phyloP scores from a whole-genome alignment of 1,140 invertebrate genomes.

The Brachionus asplanchnoidis region DNA sequence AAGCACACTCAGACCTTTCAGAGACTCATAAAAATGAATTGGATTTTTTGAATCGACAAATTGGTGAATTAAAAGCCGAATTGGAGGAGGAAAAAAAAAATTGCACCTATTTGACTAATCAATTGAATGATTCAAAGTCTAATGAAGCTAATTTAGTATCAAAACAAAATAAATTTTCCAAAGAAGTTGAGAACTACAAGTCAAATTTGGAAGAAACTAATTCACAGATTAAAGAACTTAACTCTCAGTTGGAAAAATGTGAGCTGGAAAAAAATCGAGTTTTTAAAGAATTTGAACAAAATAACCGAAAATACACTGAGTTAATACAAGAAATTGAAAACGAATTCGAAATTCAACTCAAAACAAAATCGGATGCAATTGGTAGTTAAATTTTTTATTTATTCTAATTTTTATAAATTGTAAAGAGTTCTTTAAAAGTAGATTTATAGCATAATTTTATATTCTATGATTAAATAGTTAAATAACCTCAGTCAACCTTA shows the following conservation, averaged over 20 bases:
- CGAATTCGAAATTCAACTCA: not conserved
- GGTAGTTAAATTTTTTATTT: conserved; percentile 7
- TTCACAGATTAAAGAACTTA: not conserved
- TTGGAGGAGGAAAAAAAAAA: not conserved
- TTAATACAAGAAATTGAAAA: conserved; percentile 6
- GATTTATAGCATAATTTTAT: too few relatives aligned
- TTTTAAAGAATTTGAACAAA: not conserved
- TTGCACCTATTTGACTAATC: not conserved
- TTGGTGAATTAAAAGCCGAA: not conserved
- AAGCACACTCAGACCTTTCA: conserved; percentile 4
- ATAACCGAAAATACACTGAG: not conserved
- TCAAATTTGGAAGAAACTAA: not conserved
- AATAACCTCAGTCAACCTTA: too few relatives aligned
- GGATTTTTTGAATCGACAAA: conserved; percentile 3
- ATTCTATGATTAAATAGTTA: too few relatives aligned
- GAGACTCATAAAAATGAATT: conserved; percentile 3
- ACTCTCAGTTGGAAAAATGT: not conserved
- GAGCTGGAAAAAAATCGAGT: not conserved
- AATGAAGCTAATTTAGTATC: not conserved
- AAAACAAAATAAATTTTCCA: not conserved
- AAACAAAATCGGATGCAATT: not conserved
- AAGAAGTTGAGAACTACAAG: not conserved
- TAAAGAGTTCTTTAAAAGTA: too few relatives aligned
- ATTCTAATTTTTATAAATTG: too few relatives aligned
- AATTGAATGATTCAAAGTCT: not conserved